Percentiles rank a stretch among this genome's conserved stretches.
These are phyloP conservation scores for Brachirus orientalis DNA, from an alignment of 2,113 vertebrate genomes.

Conservation along the genomic window DNA sequence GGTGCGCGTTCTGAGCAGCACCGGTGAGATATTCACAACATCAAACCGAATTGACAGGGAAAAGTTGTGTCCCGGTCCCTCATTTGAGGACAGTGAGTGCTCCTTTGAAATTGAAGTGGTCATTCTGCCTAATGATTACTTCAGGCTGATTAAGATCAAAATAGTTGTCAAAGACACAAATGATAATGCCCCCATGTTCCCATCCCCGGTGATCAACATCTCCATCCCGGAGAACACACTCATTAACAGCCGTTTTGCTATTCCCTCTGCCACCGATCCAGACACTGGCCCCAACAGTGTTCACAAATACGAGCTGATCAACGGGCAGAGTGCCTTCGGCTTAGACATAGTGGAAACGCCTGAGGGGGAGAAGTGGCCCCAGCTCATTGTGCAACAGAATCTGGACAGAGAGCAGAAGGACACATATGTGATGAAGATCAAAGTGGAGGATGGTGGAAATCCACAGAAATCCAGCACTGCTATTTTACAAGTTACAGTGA, in stretches of 20 bases:
- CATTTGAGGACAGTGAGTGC: conserved; percentile 94
- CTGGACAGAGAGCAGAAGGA: conserved; percentile 98
- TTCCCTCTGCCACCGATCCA: conserved; percentile 97
- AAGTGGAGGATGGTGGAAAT: conserved; percentile 96
- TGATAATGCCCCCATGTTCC: conserved; percentile 99
- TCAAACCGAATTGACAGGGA: conserved; percentile 97
- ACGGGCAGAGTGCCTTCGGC: conserved; percentile 96
- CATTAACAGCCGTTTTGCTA: conserved; percentile 98
- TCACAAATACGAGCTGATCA: conserved; percentile 96
- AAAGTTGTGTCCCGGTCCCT: conserved; percentile 94
- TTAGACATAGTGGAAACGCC: conserved; percentile 99
- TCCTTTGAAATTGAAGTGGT: conserved; percentile 99
- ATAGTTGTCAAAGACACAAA: conserved; percentile 99
- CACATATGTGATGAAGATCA: conserved; percentile 99
- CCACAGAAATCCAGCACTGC: conserved; percentile 99
- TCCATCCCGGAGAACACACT: conserved; percentile 99
- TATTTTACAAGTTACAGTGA: conserved; percentile 97
- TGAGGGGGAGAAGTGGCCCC: conserved; percentile 99
- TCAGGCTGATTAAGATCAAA: conserved; percentile 99
- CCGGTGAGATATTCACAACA: conserved; percentile 97
- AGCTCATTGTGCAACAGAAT: conserved; percentile 98
- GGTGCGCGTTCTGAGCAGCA: conserved; percentile 95
- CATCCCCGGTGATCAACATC: conserved; percentile 98
- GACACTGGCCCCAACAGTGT: conserved; percentile 98
- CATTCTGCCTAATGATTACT: conserved; percentile 98